phyloP scores from a whole-genome alignment of 2,888 invertebrate genomes.

The Tryphoninae sp. region DNA sequence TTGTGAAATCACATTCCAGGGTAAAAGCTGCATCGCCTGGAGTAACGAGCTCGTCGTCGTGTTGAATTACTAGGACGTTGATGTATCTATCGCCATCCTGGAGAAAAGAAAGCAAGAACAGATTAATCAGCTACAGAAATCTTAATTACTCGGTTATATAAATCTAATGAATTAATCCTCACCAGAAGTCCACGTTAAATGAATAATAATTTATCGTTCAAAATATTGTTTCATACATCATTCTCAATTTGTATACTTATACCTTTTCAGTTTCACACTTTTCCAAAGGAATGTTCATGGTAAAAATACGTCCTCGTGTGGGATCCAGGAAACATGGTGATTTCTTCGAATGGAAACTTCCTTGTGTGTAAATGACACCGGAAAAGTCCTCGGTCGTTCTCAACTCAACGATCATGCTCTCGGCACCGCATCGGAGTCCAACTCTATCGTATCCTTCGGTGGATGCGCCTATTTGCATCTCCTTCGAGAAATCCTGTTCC shows the following conservation, averaged over 20 bases:
- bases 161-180: background rate
- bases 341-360: constrained; percentile 84
- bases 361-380: constrained; percentile 85
- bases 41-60: constrained; percentile 86
- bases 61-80: constrained; percentile 85
- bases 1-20: constrained; percentile 85
- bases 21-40: constrained; percentile 87
- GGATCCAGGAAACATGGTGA: constrained; percentile 84
- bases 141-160: background rate
- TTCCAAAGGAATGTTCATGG: constrained; percentile 83
- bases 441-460: constrained; percentile 84
- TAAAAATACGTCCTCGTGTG: constrained; percentile 80
- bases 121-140: background rate
- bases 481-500: constrained; percentile 83
- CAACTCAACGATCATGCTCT: constrained; percentile 82
- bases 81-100: constrained; percentile 84
- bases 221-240: background rate
- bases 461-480: constrained; percentile 84
- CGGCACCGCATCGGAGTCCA: constrained; percentile 83
- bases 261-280: constrained; percentile 84
- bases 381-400: constrained; percentile 84
- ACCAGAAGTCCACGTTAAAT: background rate
- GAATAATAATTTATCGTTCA: constrained; percentile 17
- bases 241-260: background rate
- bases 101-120: constrained; percentile 31